Conservation (phyloP, 2,888 invertebrate genomes). For the Caenorhabditis doughertyi region DNA sequence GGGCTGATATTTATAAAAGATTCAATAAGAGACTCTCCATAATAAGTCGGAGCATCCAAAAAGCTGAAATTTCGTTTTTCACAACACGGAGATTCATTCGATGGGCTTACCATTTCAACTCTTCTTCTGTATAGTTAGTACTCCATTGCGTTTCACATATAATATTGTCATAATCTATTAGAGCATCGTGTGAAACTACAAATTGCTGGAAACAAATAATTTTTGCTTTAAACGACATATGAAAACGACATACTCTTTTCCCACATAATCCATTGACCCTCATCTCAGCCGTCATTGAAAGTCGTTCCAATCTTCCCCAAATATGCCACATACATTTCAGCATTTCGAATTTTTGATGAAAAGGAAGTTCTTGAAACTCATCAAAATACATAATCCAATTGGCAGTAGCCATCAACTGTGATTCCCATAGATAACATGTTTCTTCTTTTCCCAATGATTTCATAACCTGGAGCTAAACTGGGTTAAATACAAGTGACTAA, state of each 20-base stretch:
- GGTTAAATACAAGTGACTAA: background rate
- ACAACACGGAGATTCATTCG: background rate
- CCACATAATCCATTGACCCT: slow-evolving; percentile 36
- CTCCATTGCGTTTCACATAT: slow-evolving; percentile 21
- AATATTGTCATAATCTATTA: slow-evolving; percentile 23
- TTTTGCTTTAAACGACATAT: too few relatives aligned
- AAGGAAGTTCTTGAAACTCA: slow-evolving; percentile 35
- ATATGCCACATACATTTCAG: slow-evolving; percentile 49
- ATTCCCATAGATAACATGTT: slow-evolving; percentile 26
- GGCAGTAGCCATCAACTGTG: slow-evolving; percentile 20
- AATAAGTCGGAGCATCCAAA: slow-evolving; percentile 18
- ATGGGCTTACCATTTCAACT: slow-evolving; percentile 9
- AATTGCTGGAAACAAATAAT: slow-evolving; percentile 24
- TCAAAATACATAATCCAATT: slow-evolving; percentile 49
- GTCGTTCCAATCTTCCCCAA: slow-evolving; percentile 40
- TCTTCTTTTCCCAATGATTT: slow-evolving; percentile 27
- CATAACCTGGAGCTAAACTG: too few relatives aligned
- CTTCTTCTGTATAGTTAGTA: slow-evolving; percentile 7
- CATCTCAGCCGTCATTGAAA: slow-evolving; percentile 49
- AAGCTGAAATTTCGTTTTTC: slow-evolving; percentile 12
- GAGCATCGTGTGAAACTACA: slow-evolving; percentile 23
- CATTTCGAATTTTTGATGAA: slow-evolving; percentile 29
- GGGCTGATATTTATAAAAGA: slow-evolving; percentile 21
- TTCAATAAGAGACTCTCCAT: slow-evolving; percentile 15
- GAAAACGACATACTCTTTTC: slow-evolving; percentile 24